Conservation (phyloP, 2,113 vertebrate genomes). For the Chloebia gouldiae region DNA sequence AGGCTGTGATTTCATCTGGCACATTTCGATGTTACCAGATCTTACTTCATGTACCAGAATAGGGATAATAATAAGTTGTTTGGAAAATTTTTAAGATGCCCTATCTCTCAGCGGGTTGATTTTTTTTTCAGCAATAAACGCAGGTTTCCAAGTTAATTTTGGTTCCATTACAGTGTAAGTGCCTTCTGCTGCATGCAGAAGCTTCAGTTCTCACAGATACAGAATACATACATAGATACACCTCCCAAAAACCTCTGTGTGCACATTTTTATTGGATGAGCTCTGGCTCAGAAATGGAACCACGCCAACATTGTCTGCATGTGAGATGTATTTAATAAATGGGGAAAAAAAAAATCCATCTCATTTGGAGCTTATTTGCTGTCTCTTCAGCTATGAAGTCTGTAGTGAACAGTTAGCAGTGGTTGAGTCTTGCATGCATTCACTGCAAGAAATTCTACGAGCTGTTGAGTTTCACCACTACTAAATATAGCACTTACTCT, state of each 20-base stretch:
- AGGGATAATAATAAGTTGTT: slow-evolving; percentile 35
- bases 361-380: not conserved
- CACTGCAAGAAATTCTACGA: not conserved
- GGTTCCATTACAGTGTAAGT: not conserved
- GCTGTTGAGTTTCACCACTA: not conserved
- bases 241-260: not conserved
- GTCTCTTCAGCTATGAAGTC: not conserved
- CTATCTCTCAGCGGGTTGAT: not conserved
- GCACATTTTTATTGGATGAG: not conserved
- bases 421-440: not conserved
- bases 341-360: not conserved
- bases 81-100: slow-evolving; percentile 5
- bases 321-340: not conserved
- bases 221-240: not conserved
- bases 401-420: not conserved
- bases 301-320: not conserved
- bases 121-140: not conserved
- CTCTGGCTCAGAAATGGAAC: not conserved
- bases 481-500: not conserved
- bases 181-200: not conserved
- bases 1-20: slow-evolving; percentile 50
- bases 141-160: slow-evolving; percentile 19
- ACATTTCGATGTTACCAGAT: not conserved
- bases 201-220: not conserved
- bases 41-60: not conserved